These are phyloP conservation scores for Heliothis subflexa DNA, from an alignment of 1,140 invertebrate genomes.

Conservation along the genomic window DNA sequence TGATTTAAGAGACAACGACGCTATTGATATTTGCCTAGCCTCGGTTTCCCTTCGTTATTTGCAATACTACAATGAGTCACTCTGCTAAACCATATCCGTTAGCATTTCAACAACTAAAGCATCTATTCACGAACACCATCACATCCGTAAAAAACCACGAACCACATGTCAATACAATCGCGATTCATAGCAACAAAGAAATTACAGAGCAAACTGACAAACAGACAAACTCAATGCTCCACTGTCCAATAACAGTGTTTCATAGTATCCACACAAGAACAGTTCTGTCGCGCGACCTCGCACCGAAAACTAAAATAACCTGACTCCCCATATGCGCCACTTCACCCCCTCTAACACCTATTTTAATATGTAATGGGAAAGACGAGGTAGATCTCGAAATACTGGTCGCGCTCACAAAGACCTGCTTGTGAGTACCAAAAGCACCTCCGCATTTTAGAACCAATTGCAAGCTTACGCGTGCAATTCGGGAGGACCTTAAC, in stretches of 20 bases:
- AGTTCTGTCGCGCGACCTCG: slow-evolving; percentile 75
- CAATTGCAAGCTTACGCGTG: slow-evolving; percentile 60
- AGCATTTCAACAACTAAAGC: slow-evolving; percentile 35
- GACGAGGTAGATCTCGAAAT: slow-evolving; percentile 60
- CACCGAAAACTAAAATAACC: slow-evolving; percentile 56
- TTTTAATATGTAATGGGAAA: slow-evolving; percentile 51
- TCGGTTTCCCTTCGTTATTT: slow-evolving; percentile 26
- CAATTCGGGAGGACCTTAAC: slow-evolving; percentile 58
- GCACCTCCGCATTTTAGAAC: slow-evolving; percentile 78
- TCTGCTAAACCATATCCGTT: slow-evolving; percentile 37
- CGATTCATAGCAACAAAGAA: slow-evolving; percentile 79
- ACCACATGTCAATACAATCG: slow-evolving; percentile 71
- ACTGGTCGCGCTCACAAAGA: slow-evolving; percentile 76
- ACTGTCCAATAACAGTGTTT: slow-evolving; percentile 79
- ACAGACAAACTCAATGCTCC: slow-evolving; percentile 70
- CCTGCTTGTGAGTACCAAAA: slow-evolving; percentile 72
- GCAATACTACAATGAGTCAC: slow-evolving; percentile 31
- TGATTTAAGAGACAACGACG: not conserved
- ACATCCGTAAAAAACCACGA: slow-evolving; percentile 57
- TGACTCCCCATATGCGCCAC: slow-evolving; percentile 51
- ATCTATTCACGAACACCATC: slow-evolving; percentile 37
- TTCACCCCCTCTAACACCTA: slow-evolving; percentile 49
- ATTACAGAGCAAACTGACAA: slow-evolving; percentile 62
- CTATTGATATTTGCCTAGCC: slow-evolving; percentile 12
- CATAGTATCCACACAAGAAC: slow-evolving; percentile 75